Evolutionary conservation across 2,888 invertebrate genomes (phyloP).

Genomic region (Muschampia plurimacula): DNA sequence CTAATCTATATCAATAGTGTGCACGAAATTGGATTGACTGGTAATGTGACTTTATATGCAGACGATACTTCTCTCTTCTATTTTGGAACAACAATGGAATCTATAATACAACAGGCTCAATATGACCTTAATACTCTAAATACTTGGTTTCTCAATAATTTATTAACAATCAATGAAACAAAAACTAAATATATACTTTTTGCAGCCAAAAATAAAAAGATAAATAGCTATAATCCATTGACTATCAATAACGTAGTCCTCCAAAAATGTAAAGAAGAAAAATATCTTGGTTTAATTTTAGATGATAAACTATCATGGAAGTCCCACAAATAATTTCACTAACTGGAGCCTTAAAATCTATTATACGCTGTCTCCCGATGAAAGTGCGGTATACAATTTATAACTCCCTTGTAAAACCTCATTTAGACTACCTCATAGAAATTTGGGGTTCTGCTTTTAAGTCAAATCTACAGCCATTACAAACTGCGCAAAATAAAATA

Average conservation of each 20-base stretch:
- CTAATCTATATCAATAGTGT: too few species aligned
- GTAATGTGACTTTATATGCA: conserved; percentile 21
- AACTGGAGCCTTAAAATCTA: conserved; percentile 9
- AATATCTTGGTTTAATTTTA: conserved; percentile 44
- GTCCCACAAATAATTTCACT: conserved; percentile 41
- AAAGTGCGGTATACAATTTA: conserved; percentile 38
- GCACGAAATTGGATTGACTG: conserved; percentile 20
- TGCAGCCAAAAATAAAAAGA: conserved; percentile 31
- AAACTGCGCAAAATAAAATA: conserved; percentile 11
- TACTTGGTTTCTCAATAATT: too few species aligned
- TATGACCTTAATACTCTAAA: neutral
- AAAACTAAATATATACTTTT: conserved; percentile 38
- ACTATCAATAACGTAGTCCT: neutral
- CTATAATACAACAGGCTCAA: conserved; percentile 11
- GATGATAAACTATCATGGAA: conserved; percentile 43
- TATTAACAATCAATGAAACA: neutral
- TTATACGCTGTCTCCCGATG: conserved; percentile 35
- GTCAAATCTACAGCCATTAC: neutral
- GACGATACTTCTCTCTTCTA: conserved; percentile 35
- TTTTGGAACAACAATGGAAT: conserved; percentile 14
- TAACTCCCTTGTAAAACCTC: neutral
- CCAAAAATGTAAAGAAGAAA: conserved; percentile 27
- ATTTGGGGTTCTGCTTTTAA: neutral
- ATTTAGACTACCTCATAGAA: neutral
- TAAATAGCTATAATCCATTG: neutral